Percentiles rank a stretch among this genome's conserved stretches.
Evolutionary conservation across 2,113 vertebrate species (phyloP).

Genomic region (Apteryx owenii): DNA sequence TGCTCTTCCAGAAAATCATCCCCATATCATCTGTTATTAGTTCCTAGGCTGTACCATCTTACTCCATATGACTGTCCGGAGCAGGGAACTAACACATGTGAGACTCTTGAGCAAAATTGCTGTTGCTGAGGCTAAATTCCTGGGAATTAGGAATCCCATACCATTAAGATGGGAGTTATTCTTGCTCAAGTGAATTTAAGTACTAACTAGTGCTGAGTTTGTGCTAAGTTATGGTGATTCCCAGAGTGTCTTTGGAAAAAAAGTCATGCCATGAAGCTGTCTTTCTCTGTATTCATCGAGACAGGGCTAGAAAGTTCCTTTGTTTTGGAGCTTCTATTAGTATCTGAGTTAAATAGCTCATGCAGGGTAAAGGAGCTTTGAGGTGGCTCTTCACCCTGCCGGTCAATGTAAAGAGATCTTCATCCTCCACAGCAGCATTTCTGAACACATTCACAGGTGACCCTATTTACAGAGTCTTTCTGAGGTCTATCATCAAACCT

Average conservation of each 20-base stretch:
- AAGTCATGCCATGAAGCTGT: background rate
- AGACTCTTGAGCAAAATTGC: background rate
- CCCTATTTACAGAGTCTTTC: background rate
- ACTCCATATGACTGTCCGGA: background rate
- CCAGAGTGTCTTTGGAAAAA: background rate
- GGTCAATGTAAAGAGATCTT: background rate
- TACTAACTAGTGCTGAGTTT: background rate
- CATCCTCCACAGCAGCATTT: background rate
- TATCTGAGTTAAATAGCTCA: background rate
- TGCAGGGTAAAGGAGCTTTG: background rate
- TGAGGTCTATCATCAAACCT: background rate
- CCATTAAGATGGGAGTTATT: background rate
- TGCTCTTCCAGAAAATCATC: background rate
- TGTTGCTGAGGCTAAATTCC: background rate
- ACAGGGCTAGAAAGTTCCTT: background rate
- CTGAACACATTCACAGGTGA: background rate
- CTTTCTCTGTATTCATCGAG: background rate
- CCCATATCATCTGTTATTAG: background rate
- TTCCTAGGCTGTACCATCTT: background rate
- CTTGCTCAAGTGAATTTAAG: background rate
- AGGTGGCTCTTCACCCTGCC: background rate
- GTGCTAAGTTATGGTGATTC: background rate
- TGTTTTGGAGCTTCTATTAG: background rate
- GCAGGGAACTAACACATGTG: background rate
- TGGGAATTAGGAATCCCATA: too few relatives aligned